Evolutionary conservation across 2,113 vertebrate genomes (phyloP).

Genomic region (Pampusana beccarii): DNA sequence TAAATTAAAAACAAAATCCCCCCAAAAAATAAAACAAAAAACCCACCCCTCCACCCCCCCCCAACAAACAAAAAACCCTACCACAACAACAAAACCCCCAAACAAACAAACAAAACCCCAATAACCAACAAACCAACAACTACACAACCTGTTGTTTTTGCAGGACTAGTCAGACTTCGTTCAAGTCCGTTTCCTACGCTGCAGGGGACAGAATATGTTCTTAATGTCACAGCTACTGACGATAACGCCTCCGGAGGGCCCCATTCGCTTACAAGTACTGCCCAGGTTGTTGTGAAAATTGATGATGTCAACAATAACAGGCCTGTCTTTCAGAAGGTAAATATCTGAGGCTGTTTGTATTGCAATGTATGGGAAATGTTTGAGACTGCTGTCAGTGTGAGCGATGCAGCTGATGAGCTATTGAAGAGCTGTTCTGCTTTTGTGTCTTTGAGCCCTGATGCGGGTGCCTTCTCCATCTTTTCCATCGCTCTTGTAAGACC

Average conservation of each 20-base stretch:
- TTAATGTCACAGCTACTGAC: constrained; percentile 85
- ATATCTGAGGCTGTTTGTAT: background rate
- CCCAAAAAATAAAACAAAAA: no score
- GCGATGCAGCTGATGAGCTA: background rate
- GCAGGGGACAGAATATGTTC: constrained; percentile 85
- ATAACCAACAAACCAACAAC: no score
- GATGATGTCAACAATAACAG: constrained; percentile 91
- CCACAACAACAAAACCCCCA: background rate
- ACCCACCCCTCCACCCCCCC: no score
- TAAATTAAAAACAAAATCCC: background rate
- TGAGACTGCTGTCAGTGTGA: background rate
- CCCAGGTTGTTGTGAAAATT: constrained; percentile 84
- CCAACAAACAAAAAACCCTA: no score
- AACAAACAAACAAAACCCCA: no score
- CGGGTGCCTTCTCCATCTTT: background rate
- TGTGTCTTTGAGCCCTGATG: background rate
- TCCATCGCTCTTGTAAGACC: background rate
- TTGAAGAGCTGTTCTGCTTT: background rate
- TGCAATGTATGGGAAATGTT: background rate
- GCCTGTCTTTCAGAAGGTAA: constrained; percentile 88
- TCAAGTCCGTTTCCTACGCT: constrained; percentile 83
- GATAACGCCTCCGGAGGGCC: constrained; percentile 86
- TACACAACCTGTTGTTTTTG: background rate
- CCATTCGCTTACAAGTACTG: constrained; percentile 77
- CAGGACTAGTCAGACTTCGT: constrained; percentile 87